Percentiles rank a stretch among this genome's conserved stretches.
Conservation (phyloP, 2,797 vertebrate genomes). For the Capromys pilorides region DNA sequence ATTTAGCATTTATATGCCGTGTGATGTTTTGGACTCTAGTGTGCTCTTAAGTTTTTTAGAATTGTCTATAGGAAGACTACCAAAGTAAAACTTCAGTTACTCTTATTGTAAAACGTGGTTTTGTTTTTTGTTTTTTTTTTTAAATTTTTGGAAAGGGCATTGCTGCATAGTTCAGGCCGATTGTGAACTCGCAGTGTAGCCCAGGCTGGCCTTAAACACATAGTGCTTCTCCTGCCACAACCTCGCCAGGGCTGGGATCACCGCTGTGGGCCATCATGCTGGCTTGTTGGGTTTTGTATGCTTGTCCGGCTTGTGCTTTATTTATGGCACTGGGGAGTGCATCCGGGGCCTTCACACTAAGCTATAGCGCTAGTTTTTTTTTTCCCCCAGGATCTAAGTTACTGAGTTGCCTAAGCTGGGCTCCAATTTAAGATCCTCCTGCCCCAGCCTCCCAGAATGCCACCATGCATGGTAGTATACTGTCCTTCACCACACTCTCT, state of each 20-base stretch:
- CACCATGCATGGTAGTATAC: not conserved
- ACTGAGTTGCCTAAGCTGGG: not conserved
- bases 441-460: not conserved
- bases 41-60: not conserved
- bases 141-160: not conserved
- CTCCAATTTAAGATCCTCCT: not conserved
- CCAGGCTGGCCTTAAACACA: too few species aligned
- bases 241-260: not conserved
- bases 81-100: not conserved
- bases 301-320: not conserved
- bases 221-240: not conserved
- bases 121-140: not conserved
- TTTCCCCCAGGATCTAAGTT: not conserved
- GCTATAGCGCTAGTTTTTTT: not conserved
- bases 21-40: conserved; percentile 22
- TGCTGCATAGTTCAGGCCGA: not conserved
- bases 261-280: not conserved
- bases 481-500: not conserved
- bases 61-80: conserved; percentile 24
- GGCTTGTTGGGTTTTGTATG: not conserved
- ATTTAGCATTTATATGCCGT: not conserved
- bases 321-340: not conserved
- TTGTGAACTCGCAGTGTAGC: too few species aligned
- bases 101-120: not conserved
- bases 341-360: not conserved